A percentile compares a stretch with the other conserved stretches of the same genome.
These are phyloP conservation scores for Eunapius fragilis DNA, from an alignment of 37 sponge, comb jelly and placozoan genomes.

Conservation along the genomic window DNA sequence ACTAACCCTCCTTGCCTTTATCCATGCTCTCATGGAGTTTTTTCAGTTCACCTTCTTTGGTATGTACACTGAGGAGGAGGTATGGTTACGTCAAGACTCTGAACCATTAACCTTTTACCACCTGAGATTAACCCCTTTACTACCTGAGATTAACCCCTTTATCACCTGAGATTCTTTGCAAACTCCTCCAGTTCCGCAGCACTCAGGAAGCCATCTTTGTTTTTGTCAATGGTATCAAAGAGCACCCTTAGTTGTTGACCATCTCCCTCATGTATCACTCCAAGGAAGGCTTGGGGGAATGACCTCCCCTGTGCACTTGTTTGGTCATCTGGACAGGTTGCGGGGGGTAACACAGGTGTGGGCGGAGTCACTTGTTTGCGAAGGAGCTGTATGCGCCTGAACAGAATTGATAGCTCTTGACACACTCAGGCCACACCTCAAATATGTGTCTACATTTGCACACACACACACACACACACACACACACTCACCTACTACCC, in stretches of 20 bases:
- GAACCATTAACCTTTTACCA: neutral
- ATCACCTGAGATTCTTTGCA: constrained; percentile 58
- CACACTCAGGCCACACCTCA: neutral
- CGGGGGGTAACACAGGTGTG: neutral
- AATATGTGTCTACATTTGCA: neutral
- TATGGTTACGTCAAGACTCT: neutral
- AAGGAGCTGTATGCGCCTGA: neutral
- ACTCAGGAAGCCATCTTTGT: constrained; percentile 68
- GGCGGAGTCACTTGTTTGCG: neutral
- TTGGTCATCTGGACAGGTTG: no score
- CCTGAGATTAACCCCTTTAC: no score
- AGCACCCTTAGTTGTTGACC: constrained; percentile 60
- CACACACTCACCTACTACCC: no score
- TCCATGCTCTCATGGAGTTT: constrained; percentile 55
- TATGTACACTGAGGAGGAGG: neutral
- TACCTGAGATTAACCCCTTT: no score
- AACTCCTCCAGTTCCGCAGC: constrained; percentile 65
- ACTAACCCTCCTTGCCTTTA: constrained; percentile 11
- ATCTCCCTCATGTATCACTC: constrained; percentile 6
- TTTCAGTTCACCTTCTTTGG: constrained; percentile 14
- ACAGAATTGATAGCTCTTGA: no score
- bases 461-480: no score
- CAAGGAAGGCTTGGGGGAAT: neutral
- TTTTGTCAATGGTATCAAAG: constrained; percentile 80
- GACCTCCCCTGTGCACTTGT: no score